Conservation (phyloP, 1,140 invertebrate genomes). For the Bemisia tabaci region DNA sequence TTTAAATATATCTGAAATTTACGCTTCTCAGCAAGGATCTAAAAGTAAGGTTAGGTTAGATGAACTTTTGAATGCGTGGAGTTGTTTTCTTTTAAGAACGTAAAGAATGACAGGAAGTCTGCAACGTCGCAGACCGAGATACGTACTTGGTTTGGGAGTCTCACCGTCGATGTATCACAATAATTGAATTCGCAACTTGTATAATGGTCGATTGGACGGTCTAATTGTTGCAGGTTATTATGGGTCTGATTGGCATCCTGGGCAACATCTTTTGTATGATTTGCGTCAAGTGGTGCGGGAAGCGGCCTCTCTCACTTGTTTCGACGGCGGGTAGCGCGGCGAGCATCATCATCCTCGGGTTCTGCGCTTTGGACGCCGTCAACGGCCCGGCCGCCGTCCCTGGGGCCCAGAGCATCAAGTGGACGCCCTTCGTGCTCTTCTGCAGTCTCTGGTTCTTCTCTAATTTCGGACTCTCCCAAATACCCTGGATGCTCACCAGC, state of each 20-base stretch:
- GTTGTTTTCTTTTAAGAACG: no score
- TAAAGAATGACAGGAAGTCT: no score
- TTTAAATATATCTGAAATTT: no score
- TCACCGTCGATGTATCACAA: no score
- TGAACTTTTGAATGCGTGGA: no score
- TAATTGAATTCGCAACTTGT: no score
- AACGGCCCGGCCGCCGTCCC: background rate
- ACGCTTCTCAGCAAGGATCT: no score
- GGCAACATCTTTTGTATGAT: conserved; percentile 7
- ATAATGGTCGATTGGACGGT: no score
- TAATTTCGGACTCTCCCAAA: conserved; percentile 19
- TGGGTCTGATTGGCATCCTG: background rate
- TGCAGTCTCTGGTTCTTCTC: conserved; percentile 17
- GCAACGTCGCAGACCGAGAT: no score
- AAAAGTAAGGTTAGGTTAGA: no score
- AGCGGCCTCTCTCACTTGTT: conserved; percentile 27
- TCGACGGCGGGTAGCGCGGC: conserved; percentile 25
- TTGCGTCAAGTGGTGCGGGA: conserved; percentile 24
- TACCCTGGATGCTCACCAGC: conserved; percentile 25
- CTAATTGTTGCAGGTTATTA: background rate
- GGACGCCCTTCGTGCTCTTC: conserved; percentile 20
- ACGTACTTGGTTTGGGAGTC: no score
- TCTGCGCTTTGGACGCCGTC: conserved; percentile 11
- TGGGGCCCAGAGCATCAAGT: background rate
- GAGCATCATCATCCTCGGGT: conserved; percentile 15